phyloP scores from a whole-genome alignment of 2,797 vertebrate genomes.

The Parauchenoglanis punctatus region DNA sequence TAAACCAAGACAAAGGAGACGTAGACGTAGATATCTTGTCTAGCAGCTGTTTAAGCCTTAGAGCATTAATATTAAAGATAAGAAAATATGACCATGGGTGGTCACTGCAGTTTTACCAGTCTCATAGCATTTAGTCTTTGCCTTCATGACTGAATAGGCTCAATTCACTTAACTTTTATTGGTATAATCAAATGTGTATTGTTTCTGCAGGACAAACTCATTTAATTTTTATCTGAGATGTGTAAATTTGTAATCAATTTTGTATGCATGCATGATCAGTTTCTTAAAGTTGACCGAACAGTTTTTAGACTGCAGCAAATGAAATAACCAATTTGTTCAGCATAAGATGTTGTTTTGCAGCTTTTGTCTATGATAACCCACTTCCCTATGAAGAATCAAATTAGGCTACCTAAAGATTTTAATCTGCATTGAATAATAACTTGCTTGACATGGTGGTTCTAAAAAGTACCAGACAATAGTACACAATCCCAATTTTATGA shows the following conservation, averaged over 20 bases:
- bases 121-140: not conserved
- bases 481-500: not conserved
- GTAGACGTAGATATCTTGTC: not conserved
- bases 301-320: not conserved
- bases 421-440: not conserved
- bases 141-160: not conserved
- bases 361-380: not conserved
- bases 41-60: not conserved
- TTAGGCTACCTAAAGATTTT: not conserved
- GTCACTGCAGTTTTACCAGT: not conserved
- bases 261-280: not conserved
- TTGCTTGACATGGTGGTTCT: not conserved
- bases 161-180: not conserved
- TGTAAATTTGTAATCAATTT: not conserved
- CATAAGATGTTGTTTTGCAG: not conserved
- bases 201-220: not conserved
- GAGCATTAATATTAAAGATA: not conserved
- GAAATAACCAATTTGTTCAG: not conserved
- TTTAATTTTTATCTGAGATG: not conserved
- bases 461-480: no score
- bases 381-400: not conserved
- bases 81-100: not conserved
- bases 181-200: not conserved
- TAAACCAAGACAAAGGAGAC: constrained; percentile 7
- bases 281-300: not conserved